phyloP scores from a whole-genome alignment of 2,888 invertebrate species.

The Acrobeloides nanus region DNA sequence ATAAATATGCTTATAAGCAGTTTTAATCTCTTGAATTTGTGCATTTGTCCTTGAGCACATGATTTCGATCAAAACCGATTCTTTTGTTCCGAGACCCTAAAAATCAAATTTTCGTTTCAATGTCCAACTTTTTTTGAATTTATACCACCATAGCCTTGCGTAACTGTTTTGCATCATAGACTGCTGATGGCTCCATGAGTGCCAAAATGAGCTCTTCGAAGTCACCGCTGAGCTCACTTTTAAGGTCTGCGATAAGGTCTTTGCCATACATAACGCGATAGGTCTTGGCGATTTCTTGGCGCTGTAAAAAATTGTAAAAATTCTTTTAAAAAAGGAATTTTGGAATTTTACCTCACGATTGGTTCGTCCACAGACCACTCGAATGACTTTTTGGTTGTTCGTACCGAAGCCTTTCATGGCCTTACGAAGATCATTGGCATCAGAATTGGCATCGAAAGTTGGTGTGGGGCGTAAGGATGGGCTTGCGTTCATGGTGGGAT shows the following conservation, averaged over 20 bases:
- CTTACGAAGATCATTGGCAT: constrained; percentile 45
- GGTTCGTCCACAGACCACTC: constrained; percentile 69
- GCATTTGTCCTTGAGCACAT: constrained; percentile 78
- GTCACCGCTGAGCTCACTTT: constrained; percentile 49
- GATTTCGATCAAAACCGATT: constrained; percentile 77
- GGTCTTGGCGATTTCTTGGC: constrained; percentile 67
- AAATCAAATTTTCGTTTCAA: constrained; percentile 1
- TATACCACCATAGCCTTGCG: constrained; percentile 50
- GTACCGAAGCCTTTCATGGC: constrained; percentile 53
- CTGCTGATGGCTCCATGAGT: constrained; percentile 52
- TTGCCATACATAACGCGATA: constrained; percentile 82
- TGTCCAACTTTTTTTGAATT: background rate
- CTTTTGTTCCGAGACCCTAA: constrained; percentile 70
- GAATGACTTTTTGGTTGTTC: constrained; percentile 53
- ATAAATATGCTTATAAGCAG: constrained; percentile 52
- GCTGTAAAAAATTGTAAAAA: too few relatives aligned
- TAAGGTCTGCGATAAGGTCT: constrained; percentile 56
- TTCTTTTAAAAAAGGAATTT: too few relatives aligned
- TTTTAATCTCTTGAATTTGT: constrained; percentile 54
- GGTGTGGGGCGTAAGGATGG: too few relatives aligned
- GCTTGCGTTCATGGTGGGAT: too few relatives aligned
- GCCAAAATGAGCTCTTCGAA: constrained; percentile 47
- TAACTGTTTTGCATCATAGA: constrained; percentile 57
- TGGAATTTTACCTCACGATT: constrained; percentile 80
- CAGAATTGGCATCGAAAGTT: too few relatives aligned